Base-by-base conservation (phyloP, 2,797 vertebrate genomes). In the Microctenopoma stevenorrisi region DNA sequence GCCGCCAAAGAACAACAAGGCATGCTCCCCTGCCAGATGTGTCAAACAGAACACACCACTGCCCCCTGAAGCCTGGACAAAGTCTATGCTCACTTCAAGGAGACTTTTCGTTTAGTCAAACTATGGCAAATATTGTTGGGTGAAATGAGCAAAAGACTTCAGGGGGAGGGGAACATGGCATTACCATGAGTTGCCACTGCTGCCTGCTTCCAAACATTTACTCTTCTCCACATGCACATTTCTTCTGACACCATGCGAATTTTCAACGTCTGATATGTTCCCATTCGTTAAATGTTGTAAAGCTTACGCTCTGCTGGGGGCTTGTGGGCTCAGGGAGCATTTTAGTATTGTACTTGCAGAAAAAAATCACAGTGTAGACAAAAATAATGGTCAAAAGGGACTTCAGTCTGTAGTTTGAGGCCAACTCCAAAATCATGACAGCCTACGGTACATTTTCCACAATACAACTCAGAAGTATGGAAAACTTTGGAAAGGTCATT, bases 1-100 rank as follows among this genome's bases (percentile, higher is more conserved):
- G 44, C 44, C 60, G 9, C 16, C 64, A 44, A 42, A 66, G 50
- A 84, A 87, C 85, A 86, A 89, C 84, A 83, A 81, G 84, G 77
- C 59, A 64, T 38, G 64, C 74, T 76, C 65, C 79, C 65, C 72
- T 68, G 81, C 82, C 86, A 88, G 87, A 86, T 89, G 83, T 74
- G 81, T 66, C 55, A 54, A 86, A 78, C 84, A 84, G 72, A 74
- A 67, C 71, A 75, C 49, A 52, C 56, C 62, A 74, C 64, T 42
- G 64, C 53, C 64, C 76, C 18, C 55, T 84, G 74, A 79, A 74
- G 75, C 72, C 75, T 80, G 68, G 81, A 79, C 63, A 72, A 77
- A 87, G 60, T 50, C 72, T 67, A 16, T 15, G 16, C 38, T 65
- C 66, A 65, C 78, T 71, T 66, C 63, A 47, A 62, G 56, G 80